A percentile compares a stretch with the other conserved stretches of the same genome.
These are phyloP conservation scores for Dicranocentrus wangi DNA, from an alignment of 2,888 invertebrate species.

Conservation along the genomic window DNA sequence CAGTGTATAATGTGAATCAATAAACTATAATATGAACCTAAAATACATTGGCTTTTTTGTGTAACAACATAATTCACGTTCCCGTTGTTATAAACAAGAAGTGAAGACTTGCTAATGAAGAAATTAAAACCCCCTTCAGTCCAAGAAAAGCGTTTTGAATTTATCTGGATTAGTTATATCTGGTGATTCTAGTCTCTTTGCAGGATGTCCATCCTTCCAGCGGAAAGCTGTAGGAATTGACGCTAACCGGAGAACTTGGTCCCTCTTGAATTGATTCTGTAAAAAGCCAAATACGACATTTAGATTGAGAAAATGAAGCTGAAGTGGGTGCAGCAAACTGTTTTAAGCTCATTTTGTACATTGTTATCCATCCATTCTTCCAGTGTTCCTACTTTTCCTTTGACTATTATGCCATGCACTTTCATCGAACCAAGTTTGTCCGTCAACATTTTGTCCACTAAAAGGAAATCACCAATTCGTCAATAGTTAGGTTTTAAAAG, in stretches of 20 bases:
- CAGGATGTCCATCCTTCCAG: constrained; percentile 76
- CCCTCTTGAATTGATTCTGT: constrained; percentile 83
- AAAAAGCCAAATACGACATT: not conserved
- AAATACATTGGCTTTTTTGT: too few species aligned
- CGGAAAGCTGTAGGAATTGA: constrained; percentile 87
- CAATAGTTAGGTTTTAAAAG: not conserved
- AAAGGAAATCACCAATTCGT: not conserved
- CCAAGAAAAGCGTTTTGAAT: constrained; percentile 33
- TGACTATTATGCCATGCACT: constrained; percentile 53
- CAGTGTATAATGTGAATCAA: too few species aligned
- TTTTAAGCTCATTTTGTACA: constrained; percentile 73
- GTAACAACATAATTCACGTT: too few species aligned
- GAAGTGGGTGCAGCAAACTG: not conserved
- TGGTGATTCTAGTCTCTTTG: constrained; percentile 29
- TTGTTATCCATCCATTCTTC: constrained; percentile 87
- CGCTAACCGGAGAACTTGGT: constrained; percentile 82
- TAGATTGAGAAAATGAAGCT: not conserved
- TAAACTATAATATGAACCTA: too few species aligned
- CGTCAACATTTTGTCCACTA: constrained; percentile 66
- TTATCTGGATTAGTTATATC: constrained; percentile 20
- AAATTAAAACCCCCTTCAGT: not conserved
- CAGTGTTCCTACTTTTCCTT: constrained; percentile 67
- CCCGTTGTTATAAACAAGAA: too few species aligned
- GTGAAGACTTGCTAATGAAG: too few species aligned
- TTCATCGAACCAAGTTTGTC: constrained; percentile 38